Conservation (phyloP, 1,140 invertebrate species). For the Ditylenchus dipsaci region DNA sequence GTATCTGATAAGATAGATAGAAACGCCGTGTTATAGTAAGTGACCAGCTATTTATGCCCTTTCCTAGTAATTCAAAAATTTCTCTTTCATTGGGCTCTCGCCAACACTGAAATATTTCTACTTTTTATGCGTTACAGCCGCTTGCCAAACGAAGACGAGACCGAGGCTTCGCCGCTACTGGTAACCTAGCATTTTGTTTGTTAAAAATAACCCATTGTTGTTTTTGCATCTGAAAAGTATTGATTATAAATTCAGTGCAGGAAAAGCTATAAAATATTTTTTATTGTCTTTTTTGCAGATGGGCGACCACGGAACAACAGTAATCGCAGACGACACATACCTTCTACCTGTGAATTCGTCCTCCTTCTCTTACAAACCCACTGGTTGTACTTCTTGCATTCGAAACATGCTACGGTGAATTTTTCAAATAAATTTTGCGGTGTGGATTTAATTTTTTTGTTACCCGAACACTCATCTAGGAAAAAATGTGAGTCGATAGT, state of each 20-base stretch:
- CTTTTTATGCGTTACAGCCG: conserved; percentile 36
- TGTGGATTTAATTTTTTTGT: too few species aligned
- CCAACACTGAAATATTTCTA: background rate
- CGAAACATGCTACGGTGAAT: conserved; percentile 41
- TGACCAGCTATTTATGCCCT: too few species aligned
- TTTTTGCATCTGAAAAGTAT: background rate
- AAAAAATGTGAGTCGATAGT: background rate
- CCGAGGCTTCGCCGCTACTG: conserved; percentile 37
- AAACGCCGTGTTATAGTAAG: too few species aligned
- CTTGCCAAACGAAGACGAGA: conserved; percentile 27
- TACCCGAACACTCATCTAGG: too few species aligned
- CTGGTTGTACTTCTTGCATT: conserved; percentile 22
- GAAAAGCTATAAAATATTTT: conserved; percentile 9
- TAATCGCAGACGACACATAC: conserved; percentile 41
- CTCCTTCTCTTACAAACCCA: conserved; percentile 14
- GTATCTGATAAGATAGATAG: too few species aligned
- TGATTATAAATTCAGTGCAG: background rate
- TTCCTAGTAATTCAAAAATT: too few species aligned
- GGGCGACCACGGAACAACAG: conserved; percentile 31
- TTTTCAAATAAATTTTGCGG: too few species aligned
- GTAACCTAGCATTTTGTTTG: background rate
- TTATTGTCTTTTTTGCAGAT: conserved; percentile 32
- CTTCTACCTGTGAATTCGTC: conserved; percentile 37
- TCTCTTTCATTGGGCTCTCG: too few species aligned
- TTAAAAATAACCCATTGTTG: conserved; percentile 1